phyloP scores from a whole-genome alignment of 2,113 vertebrate species.

The Lates calcarifer region DNA sequence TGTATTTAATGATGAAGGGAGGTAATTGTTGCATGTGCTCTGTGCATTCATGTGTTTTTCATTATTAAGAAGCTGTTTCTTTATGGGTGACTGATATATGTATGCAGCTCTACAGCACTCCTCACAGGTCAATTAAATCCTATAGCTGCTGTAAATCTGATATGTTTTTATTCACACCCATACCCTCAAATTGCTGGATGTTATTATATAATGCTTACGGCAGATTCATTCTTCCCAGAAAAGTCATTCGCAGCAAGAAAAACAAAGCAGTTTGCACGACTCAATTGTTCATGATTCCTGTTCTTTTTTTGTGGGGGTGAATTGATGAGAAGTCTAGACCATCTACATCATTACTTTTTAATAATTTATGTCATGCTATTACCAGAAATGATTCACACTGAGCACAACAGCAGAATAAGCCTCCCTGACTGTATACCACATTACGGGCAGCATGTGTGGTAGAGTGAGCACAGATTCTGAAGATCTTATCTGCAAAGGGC shows the following conservation, averaged over 20 bases:
- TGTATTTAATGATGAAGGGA: neutral
- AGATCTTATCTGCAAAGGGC: constrained; percentile 11
- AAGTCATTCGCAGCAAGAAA: constrained; percentile 43
- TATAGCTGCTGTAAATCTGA: constrained; percentile 48
- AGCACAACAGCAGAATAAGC: constrained; percentile 25
- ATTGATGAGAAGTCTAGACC: constrained; percentile 58
- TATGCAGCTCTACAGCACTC: constrained; percentile 4
- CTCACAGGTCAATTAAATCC: constrained; percentile 45
- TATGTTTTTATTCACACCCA: constrained; percentile 46
- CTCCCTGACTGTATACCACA: constrained; percentile 21
- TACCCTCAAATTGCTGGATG: constrained; percentile 36
- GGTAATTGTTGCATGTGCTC: neutral
- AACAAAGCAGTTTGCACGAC: constrained; percentile 59
- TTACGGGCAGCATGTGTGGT: constrained; percentile 27
- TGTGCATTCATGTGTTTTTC: constrained; percentile 28
- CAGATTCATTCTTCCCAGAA: constrained; percentile 34
- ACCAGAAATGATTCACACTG: constrained; percentile 57
- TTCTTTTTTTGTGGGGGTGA: constrained; percentile 23
- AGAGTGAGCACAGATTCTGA: constrained; percentile 20
- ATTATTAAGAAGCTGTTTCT: constrained; percentile 45
- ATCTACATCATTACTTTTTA: constrained; percentile 70
- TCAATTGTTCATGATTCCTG: constrained; percentile 54
- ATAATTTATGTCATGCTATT: constrained; percentile 67
- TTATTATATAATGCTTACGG: constrained; percentile 42
- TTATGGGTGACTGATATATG: constrained; percentile 34